Evolutionary conservation across 1,140 invertebrate species (phyloP).

Genomic region (Acyrthosiphon pisum): DNA sequence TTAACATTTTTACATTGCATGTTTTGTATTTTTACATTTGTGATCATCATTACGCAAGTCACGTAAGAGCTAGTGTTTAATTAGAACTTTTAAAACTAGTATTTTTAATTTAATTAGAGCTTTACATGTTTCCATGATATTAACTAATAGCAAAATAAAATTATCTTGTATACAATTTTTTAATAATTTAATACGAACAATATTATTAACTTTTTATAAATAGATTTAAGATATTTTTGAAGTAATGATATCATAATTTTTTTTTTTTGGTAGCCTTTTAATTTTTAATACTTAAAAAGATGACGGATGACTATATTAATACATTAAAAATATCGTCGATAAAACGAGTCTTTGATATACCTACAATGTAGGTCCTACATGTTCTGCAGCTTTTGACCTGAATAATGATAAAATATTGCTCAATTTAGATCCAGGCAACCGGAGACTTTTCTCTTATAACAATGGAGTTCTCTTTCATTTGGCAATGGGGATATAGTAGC

Average conservation of each 20-base stretch:
- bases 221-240: neutral
- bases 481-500: neutral
- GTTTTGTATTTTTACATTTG: conserved; percentile 13
- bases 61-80: conserved; percentile 36
- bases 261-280: neutral
- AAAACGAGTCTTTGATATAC: neutral
- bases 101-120: conserved; percentile 43
- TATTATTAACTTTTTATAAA: neutral
- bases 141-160: neutral
- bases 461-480: conserved; percentile 48
- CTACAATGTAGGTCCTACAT: too few relatives aligned
- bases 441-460: conserved; percentile 52
- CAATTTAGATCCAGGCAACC: conserved; percentile 51
- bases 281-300: neutral
- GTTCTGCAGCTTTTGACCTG: conserved; percentile 27
- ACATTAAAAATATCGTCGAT: neutral
- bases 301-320: neutral
- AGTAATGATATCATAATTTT: neutral
- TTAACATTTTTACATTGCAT: conserved; percentile 25
- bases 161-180: neutral
- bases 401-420: conserved; percentile 53
- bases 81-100: conserved; percentile 21
- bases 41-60: conserved; percentile 29
- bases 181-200: neutral
- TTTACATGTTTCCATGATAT: conserved; percentile 23